A percentile compares a stretch with the other conserved stretches of the same genome.
phyloP scores from a whole-genome alignment of 2,797 vertebrate species.

The Pangasius djambal region DNA sequence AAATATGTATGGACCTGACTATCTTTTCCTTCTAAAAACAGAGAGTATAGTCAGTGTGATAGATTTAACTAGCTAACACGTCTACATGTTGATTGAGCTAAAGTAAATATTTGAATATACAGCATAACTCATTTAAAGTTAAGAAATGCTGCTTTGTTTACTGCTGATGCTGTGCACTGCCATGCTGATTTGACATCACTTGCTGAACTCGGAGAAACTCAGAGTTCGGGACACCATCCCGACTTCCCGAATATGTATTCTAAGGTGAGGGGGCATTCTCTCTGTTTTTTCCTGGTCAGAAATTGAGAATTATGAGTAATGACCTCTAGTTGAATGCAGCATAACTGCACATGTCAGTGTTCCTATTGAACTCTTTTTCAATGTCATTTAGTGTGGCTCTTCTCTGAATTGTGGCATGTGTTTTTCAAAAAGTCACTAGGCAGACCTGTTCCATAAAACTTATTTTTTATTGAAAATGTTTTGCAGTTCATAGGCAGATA shows the following conservation, averaged over 20 bases:
- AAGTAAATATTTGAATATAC: no score
- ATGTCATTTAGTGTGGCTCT: neutral
- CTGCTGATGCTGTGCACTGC: neutral
- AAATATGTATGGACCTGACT: no score
- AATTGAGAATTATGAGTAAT: neutral
- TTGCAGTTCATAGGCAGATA: neutral
- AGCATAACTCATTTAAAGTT: no score
- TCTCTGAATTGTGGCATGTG: neutral
- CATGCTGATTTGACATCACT: neutral
- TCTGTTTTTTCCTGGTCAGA: neutral
- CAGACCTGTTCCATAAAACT: neutral
- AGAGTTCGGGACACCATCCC: neutral
- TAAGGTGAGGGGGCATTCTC: neutral
- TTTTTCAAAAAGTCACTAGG: neutral
- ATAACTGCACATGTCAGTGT: neutral
- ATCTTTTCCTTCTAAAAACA: no score
- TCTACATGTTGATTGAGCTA: no score
- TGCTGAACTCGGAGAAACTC: neutral
- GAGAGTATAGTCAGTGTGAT: no score
- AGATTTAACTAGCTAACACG: no score
- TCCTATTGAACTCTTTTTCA: neutral
- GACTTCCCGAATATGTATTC: neutral
- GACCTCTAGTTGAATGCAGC: neutral
- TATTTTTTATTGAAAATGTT: neutral
- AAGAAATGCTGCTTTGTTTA: no score